A percentile compares a stretch with the other conserved stretches of the same genome.
Conservation (phyloP, 1,140 invertebrate species). For the Pogonomyrmex californicus region DNA sequence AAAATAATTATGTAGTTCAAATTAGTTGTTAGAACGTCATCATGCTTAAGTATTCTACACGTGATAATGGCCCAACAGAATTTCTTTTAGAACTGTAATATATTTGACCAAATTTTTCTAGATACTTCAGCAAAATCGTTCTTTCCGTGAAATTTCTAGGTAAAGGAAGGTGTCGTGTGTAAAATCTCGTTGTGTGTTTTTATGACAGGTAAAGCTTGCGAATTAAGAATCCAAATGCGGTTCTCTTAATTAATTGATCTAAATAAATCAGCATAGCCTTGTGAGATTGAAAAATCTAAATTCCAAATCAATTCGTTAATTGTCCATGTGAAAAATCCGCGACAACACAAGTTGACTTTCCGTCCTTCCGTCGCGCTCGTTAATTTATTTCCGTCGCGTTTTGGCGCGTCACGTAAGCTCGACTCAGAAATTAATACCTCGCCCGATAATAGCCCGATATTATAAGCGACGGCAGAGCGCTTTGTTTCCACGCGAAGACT, state of each 20-base stretch:
- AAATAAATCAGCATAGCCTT: neutral
- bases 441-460: constrained; percentile 37
- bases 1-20: no score
- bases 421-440: constrained; percentile 29
- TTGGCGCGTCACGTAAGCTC: constrained; percentile 33
- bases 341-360: neutral
- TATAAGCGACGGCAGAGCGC: neutral
- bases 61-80: no score
- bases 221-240: no score
- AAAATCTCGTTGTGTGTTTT: neutral
- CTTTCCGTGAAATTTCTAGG: neutral
- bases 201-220: neutral
- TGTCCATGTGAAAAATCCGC: neutral
- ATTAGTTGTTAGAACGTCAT: no score
- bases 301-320: neutral
- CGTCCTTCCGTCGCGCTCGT: constrained; percentile 6
- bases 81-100: no score
- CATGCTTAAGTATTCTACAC: no score
- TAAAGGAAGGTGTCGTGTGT: neutral
- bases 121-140: no score
- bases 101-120: no score
- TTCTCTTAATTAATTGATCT: neutral
- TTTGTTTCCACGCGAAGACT: constrained; percentile 30
- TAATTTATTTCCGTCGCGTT: constrained; percentile 27
- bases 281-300: neutral